These are phyloP conservation scores for Ditylenchus weischeri DNA, from an alignment of 2,888 invertebrate species.

Conservation along the genomic window DNA sequence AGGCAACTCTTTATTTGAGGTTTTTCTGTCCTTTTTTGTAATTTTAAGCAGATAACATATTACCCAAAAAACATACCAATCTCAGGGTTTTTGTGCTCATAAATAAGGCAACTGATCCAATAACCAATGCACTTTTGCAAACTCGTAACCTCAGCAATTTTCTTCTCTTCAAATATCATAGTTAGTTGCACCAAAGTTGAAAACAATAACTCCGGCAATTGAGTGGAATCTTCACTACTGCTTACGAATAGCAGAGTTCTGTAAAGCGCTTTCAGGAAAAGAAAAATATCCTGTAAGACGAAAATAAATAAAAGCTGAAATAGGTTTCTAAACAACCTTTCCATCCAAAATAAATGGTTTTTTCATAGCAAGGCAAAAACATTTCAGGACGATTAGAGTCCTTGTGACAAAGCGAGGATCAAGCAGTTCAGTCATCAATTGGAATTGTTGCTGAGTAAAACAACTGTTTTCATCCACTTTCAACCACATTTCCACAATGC, in stretches of 20 bases:
- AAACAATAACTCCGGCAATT: constrained; percentile 37
- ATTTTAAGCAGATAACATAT: not conserved
- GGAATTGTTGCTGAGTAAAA: constrained; percentile 30
- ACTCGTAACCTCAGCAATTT: constrained; percentile 9
- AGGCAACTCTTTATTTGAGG: too few relatives aligned
- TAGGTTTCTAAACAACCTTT: constrained; percentile 21
- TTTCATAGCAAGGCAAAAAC: constrained; percentile 21
- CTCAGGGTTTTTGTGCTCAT: constrained; percentile 45
- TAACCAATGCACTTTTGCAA: constrained; percentile 41
- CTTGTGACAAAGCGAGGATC: constrained; percentile 31
- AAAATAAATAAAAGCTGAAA: not conserved
- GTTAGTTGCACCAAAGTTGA: constrained; percentile 12
- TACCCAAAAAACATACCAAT: constrained; percentile 37
- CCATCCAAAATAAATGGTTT: constrained; percentile 25
- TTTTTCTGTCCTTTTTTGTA: too few relatives aligned
- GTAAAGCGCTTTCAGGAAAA: constrained; percentile 45
- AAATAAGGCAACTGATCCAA: constrained; percentile 49
- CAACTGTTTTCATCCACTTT: constrained; percentile 30
- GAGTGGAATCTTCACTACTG: constrained; percentile 35
- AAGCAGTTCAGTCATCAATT: constrained; percentile 28
- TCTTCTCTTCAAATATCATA: not conserved
- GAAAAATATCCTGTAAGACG: constrained; percentile 40
- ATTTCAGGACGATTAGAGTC: constrained; percentile 26
- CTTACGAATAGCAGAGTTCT: constrained; percentile 47
- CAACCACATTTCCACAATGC: constrained; percentile 51